Base-by-base conservation (phyloP, 2,888 invertebrate species). In the Caenorhabditis sp. region DNA sequence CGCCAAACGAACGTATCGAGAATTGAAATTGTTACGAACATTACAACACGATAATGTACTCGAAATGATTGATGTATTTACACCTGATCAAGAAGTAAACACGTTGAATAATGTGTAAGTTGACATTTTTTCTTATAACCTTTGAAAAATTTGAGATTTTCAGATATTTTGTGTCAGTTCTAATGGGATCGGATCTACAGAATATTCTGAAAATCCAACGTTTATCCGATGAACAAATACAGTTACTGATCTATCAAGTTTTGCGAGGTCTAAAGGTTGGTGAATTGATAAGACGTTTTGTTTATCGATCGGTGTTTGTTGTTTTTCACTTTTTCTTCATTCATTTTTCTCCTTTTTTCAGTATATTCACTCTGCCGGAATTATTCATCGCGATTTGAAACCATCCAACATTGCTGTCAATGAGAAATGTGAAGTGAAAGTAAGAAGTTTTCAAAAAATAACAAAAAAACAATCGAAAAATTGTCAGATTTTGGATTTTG, bases 21-120 rank as follows among this genome's bases (percentile, higher is more conserved):
- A 99, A 89, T 90, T 97, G 63, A 92, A 95, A 73, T 92, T 97
- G 91, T 91, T 99, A 69, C 95, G 96, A 89, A 97, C 97, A 88
- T 97, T 99, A 95, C 93, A 95, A 88, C 97, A 99, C 90, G 97
- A 99, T 90, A 99, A 99, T 91, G 94, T 97, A 87, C 93, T 94
- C 78, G 77, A 81, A 24, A 84, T 86, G 77, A 79, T 86, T 50
- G 84, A 83, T 58, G 79, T 83, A 21, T 86, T 84, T 78, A 82
- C 84, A 21, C 84, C 85, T 5, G 86, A 86, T 57, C 63, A 69
- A 0, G 77, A 81, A 55, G 76, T 75, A 17, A 27, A 49, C 10
- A 62, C 67, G 21, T 73, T 86, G 24, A 81, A 82, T 63, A 82
- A 84, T 80, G 83, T 86, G 86, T 86, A 62, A 79, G 85, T 78